These are phyloP conservation scores for Caenorhabditis uteleia DNA, from an alignment of 2,888 invertebrate genomes.

Conservation along the genomic window DNA sequence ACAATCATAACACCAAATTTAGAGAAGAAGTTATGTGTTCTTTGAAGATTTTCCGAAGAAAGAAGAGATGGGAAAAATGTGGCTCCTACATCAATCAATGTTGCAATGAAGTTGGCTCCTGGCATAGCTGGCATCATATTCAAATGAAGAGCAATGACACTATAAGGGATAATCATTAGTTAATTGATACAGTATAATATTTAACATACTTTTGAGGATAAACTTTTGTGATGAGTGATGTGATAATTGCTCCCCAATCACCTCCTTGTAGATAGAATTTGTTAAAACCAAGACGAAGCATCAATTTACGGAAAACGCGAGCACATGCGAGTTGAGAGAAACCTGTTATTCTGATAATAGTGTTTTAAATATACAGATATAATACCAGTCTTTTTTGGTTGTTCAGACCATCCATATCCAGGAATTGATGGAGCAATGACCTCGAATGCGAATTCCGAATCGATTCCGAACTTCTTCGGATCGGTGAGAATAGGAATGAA, in stretches of 20 bases:
- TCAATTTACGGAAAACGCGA: constrained; percentile 76
- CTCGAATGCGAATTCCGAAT: constrained; percentile 68
- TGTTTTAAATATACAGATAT: no score
- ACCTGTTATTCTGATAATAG: no score
- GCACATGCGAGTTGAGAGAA: constrained; percentile 68
- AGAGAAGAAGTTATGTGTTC: constrained; percentile 40
- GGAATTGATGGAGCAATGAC: constrained; percentile 74
- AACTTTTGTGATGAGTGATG: constrained; percentile 76
- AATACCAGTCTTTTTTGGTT: constrained; percentile 76
- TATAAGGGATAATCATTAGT: constrained; percentile 59
- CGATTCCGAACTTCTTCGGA: constrained; percentile 71
- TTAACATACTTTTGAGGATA: constrained; percentile 74
- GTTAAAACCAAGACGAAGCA: constrained; percentile 78
- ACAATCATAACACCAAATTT: constrained; percentile 63
- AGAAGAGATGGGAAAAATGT: constrained; percentile 46
- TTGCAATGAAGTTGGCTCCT: constrained; percentile 29
- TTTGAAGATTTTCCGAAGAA: constrained; percentile 28
- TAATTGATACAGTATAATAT: neutral
- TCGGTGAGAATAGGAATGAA: constrained; percentile 73
- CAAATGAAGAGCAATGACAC: constrained; percentile 75
- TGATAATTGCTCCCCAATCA: constrained; percentile 82
- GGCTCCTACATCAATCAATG: constrained; percentile 38
- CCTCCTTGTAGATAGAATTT: constrained; percentile 79
- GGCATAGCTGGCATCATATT: constrained; percentile 75
- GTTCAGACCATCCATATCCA: constrained; percentile 74